phyloP scores from a whole-genome alignment of 2,797 vertebrate genomes.

The Falco cherrug region DNA sequence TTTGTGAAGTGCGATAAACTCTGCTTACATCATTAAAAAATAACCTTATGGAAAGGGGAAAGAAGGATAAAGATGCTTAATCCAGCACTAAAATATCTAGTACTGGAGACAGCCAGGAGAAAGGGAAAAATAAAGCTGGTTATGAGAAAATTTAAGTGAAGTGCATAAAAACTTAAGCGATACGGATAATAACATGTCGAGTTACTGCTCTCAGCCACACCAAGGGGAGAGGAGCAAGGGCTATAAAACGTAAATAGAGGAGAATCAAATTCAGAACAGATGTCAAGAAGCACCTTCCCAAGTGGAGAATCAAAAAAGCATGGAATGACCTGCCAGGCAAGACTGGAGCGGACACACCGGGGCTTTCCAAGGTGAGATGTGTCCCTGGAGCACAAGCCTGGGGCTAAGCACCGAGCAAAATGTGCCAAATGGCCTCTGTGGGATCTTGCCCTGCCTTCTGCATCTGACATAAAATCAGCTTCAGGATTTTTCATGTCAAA shows the following conservation, averaged over 20 bases:
- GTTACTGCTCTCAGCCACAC: slow-evolving; percentile 5
- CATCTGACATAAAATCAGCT: not conserved
- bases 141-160: slow-evolving; percentile 6
- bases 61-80: slow-evolving; percentile 13
- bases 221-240: not conserved
- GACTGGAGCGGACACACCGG: not conserved
- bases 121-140: not conserved
- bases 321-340: not conserved
- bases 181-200: not conserved
- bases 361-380: not conserved
- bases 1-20: slow-evolving; percentile 2
- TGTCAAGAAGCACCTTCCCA: slow-evolving; percentile 34
- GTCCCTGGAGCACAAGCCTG: not conserved
- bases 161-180: not conserved
- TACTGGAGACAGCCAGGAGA: not conserved
- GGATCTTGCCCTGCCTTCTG: not conserved
- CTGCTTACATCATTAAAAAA: not conserved
- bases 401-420: not conserved
- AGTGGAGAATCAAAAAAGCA: not conserved
- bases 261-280: slow-evolving; percentile 36
- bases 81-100: not conserved
- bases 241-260: slow-evolving; percentile 43
- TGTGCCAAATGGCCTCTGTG: not conserved
- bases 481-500: not conserved
- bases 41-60: not conserved